Conservation (phyloP, 64 coral and sea anemone genomes). For the Stichodactyla helianthus region DNA sequence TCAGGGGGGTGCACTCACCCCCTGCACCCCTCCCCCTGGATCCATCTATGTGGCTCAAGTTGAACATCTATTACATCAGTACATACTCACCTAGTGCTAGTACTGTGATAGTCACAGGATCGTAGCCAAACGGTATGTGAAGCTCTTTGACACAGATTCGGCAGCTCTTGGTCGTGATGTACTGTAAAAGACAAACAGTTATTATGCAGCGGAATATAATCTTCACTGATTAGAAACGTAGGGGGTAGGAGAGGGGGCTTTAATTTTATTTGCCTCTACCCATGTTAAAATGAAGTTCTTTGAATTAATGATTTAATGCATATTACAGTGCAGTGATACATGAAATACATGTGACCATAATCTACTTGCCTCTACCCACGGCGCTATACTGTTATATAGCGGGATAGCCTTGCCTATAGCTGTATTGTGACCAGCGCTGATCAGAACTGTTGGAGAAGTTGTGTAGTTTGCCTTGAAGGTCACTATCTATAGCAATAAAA, state of each 20-base stretch:
- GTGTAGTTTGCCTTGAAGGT: conserved; percentile 39
- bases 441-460: conserved; percentile 43
- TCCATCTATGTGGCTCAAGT: no score
- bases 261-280: background rate
- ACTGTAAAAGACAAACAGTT: background rate
- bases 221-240: background rate
- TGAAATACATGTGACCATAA: background rate
- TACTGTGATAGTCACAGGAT: conserved; percentile 44
- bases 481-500: background rate
- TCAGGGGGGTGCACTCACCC: no score
- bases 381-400: conserved; percentile 65
- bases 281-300: no score
- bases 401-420: conserved; percentile 41
- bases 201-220: no score
- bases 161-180: conserved; percentile 43
- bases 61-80: background rate
- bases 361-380: conserved; percentile 59
- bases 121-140: conserved; percentile 31
- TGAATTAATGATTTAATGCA: no score
- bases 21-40: no score
- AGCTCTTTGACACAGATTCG: conserved; percentile 54
- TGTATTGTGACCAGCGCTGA: conserved; percentile 49
- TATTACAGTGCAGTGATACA: no score
- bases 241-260: background rate
- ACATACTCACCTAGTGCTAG: conserved; percentile 25